Base-by-base conservation (phyloP, 2,888 invertebrate genomes). In the Cephus pulcher region DNA sequence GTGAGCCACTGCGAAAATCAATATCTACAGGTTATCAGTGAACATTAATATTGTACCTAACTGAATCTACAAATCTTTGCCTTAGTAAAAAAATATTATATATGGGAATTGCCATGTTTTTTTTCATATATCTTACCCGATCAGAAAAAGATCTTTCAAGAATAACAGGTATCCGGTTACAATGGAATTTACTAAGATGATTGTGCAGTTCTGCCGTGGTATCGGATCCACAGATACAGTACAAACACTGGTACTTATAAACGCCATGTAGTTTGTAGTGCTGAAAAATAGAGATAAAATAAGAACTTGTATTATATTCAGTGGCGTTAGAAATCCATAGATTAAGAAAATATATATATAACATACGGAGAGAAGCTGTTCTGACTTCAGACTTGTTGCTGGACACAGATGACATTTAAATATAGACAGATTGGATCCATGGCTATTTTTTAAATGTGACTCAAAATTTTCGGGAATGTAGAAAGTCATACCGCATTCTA, bases 181-280 rank as follows among this genome's bases (percentile, higher is more conserved):
- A 90, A 85, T 93, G 93, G n/a, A 84, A 81, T 9, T 86, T 81
- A 34, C 92, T 91, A 79, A 94, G 91, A 89, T 94, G 94, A 12
- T 86, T 87, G 69, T 92, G 89, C 80, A 94, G 89, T 4, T 92
- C 91, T 3, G 88, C 87, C 2, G 88, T 82, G 1, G 86, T 86
- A 23, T 91, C 88, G 1, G 91, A 86, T 3, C 93, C 93, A 82
- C 88, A 89, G 0, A 87, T 74, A 83, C 94, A 94, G 84, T 93
- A 93, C 4, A 93, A 87, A 81, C 94, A 94, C 80, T 93, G 93
- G 79, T 91, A 93, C 34, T 90, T 90, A 76, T 89, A 90, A 74
- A 92, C 90, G 2, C 90, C 88, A 77, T 93, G 93, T 9, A 80
- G 74, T 33, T 90, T 89, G 82, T 93, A 92, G 84, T 93, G 93